These are phyloP conservation scores for Halisarca cf. caerulea DNA, from an alignment of 37 sponge, comb jelly and placozoan genomes.

Conservation along the genomic window DNA sequence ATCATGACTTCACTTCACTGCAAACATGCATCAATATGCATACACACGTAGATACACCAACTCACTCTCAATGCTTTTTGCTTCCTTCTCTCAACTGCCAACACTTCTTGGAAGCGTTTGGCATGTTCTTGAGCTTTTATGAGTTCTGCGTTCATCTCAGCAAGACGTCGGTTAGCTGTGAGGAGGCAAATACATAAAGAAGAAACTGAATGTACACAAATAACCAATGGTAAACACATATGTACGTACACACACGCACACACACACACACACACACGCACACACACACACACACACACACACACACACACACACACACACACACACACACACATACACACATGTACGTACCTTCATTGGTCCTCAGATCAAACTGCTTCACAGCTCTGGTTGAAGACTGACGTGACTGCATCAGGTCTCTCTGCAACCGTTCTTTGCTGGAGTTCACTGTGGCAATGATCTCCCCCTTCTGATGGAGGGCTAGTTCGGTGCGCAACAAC, in stretches of 20 bases:
- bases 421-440: conserved; percentile 55
- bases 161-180: conserved; percentile 69
- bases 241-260: too few species aligned
- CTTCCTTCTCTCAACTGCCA: conserved; percentile 71
- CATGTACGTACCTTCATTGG: conserved; percentile 59
- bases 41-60: background rate
- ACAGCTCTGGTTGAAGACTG: conserved; percentile 54
- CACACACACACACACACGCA: too few species aligned
- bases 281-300: background rate
- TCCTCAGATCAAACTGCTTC: conserved; percentile 80
- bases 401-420: conserved; percentile 48
- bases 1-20: too few species aligned
- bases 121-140: conserved; percentile 78
- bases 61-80: conserved; percentile 72
- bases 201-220: background rate
- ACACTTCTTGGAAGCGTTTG: conserved; percentile 75
- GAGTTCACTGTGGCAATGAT: conserved; percentile 15
- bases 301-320: background rate
- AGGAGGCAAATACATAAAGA: too few species aligned
- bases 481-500: conserved; percentile 57
- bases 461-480: conserved; percentile 69
- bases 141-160: conserved; percentile 72
- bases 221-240: background rate
- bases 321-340: background rate
- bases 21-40: background rate